phyloP scores from a whole-genome alignment of 2,113 vertebrate genomes.

The Rhabdomys dilectus region DNA sequence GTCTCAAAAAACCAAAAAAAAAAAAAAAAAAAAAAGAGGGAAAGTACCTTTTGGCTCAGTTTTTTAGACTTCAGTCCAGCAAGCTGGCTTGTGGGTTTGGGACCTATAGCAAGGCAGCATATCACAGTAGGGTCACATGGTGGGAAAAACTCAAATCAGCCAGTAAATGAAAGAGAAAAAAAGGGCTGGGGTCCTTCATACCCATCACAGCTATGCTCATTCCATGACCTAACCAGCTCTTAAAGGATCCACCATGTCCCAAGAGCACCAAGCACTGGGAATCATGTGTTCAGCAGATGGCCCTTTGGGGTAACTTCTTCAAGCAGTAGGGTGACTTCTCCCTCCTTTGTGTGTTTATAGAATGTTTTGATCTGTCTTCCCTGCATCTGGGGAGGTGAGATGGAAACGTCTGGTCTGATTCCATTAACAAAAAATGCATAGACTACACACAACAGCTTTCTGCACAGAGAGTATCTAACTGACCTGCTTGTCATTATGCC shows the following conservation, averaged over 20 bases:
- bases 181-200: background rate
- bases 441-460: background rate
- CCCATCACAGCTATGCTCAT: background rate
- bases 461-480: background rate
- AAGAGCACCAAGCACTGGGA: background rate
- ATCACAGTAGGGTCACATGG: background rate
- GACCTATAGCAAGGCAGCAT: background rate
- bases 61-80: background rate
- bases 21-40: background rate
- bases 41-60: background rate
- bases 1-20: too few species aligned
- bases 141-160: background rate
- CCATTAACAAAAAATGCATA: background rate
- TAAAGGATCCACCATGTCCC: background rate
- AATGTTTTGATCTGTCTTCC: conserved; percentile 8
- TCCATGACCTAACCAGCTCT: background rate
- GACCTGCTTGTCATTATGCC: background rate
- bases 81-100: too few species aligned
- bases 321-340: background rate
- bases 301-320: background rate
- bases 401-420: background rate
- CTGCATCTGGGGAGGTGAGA: background rate
- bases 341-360: background rate
- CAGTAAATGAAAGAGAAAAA: background rate
- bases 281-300: background rate